These are phyloP conservation scores for Caloenas nicobarica DNA, from an alignment of 2,113 vertebrate species.

Conservation along the genomic window DNA sequence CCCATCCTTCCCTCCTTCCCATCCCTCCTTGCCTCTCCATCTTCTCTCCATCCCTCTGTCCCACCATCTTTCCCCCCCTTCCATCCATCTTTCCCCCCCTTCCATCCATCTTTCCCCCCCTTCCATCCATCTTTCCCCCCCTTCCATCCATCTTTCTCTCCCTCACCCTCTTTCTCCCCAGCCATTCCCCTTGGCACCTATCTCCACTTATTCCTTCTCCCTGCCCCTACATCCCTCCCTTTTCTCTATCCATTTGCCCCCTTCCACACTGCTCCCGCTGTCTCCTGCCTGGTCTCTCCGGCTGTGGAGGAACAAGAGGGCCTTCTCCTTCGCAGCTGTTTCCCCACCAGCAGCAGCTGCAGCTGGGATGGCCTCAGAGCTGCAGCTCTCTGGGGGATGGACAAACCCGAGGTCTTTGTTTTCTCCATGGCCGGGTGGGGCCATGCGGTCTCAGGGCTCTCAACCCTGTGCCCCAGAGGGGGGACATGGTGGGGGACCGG, in stretches of 20 bases:
- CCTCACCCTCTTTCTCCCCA: background rate
- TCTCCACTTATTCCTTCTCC: background rate
- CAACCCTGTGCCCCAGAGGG: background rate
- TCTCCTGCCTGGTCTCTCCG: background rate
- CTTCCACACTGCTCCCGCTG: background rate
- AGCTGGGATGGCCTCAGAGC: conserved; percentile 27
- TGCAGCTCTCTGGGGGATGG: background rate
- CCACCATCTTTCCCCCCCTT: background rate
- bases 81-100: background rate
- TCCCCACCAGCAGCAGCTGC: background rate
- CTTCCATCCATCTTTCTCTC: background rate
- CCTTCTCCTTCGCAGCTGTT: conserved; percentile 54
- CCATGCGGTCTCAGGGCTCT: background rate
- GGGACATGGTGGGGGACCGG: accelerated
- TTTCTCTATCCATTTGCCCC: background rate
- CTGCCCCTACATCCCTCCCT: background rate
- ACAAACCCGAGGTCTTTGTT: conserved; percentile 44
- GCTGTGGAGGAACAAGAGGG: background rate
- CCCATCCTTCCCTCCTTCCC: no score
- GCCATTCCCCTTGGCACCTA: background rate
- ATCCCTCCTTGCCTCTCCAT: background rate
- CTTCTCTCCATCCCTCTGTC: background rate
- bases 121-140: no score
- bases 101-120: background rate
- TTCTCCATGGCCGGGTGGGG: background rate